Percentiles rank a stretch among this genome's conserved stretches.
These are phyloP conservation scores for Phyllostomus discolor DNA, from an alignment of 2,113 vertebrate genomes.

Conservation along the genomic window DNA sequence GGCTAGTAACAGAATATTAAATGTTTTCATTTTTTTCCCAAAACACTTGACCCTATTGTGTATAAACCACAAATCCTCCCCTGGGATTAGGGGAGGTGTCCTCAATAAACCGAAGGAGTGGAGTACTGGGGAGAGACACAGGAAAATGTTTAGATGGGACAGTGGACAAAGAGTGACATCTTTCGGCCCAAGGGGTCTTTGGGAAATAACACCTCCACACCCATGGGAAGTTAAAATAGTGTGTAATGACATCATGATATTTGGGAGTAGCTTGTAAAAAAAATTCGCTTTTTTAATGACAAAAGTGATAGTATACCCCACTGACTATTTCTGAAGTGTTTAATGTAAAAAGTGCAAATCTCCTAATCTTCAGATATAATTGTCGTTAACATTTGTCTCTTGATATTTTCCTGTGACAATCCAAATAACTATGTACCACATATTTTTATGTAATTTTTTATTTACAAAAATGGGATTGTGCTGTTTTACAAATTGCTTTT, in stretches of 20 bases:
- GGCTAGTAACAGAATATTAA: not conserved
- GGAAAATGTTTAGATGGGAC: not conserved
- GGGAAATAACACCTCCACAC: not conserved
- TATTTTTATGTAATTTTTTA: not conserved
- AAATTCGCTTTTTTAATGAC: constrained; percentile 1
- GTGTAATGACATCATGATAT: not conserved
- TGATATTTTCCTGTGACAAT: not conserved
- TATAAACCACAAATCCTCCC: not conserved
- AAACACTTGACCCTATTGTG: not conserved
- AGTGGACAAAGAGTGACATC: not conserved
- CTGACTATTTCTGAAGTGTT: constrained; percentile 11
- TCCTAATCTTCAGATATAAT: not conserved
- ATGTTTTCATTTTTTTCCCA: not conserved
- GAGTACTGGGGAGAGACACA: not conserved
- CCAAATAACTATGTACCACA: not conserved
- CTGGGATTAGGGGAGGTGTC: not conserved
- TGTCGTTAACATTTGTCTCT: not conserved
- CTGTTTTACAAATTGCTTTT: constrained; percentile 38
- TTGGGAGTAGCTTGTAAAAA: not conserved
- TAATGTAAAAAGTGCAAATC: not conserved
- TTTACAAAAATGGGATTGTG: constrained; percentile 10
- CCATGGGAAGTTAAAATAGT: not conserved
- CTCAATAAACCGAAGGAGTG: not conserved
- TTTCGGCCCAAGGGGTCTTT: not conserved
- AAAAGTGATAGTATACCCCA: not conserved